phyloP scores from a whole-genome alignment of 1,140 invertebrate species.

The Bacillus rossius region DNA sequence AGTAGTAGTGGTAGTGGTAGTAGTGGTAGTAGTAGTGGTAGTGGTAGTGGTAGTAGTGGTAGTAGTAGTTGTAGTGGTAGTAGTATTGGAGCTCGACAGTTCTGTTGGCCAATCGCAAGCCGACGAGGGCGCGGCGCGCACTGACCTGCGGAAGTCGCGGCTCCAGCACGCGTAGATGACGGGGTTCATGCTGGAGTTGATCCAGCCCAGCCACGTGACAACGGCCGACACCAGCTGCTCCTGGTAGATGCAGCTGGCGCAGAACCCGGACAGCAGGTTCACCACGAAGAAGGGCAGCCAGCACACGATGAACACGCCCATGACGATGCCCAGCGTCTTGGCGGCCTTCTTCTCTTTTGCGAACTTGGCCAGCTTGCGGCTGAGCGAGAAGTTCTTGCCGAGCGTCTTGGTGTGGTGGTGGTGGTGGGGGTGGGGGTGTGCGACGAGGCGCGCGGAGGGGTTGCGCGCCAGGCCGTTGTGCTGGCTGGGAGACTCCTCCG shows the following conservation, averaged over 20 bases:
- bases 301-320: constrained; percentile 98
- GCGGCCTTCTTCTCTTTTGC: constrained; percentile 95
- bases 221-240: constrained; percentile 88
- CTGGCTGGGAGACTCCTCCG: constrained; percentile 51
- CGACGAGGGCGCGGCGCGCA: no score
- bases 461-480: constrained; percentile 65
- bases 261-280: constrained; percentile 88
- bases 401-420: constrained; percentile 46
- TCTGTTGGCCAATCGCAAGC: no score
- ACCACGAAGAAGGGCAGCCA: constrained; percentile 98
- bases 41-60: background rate
- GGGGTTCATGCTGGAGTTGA: constrained; percentile 97
- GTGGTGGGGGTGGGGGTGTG: no score
- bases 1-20: background rate
- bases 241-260: constrained; percentile 78
- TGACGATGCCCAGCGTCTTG: constrained; percentile 89
- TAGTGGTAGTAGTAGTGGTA: background rate
- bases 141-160: constrained; percentile 89
- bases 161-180: constrained; percentile 97
- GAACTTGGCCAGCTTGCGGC: constrained; percentile 85
- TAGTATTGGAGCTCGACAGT: background rate
- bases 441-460: constrained; percentile 46
- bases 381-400: constrained; percentile 82
- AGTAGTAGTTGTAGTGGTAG: background rate
- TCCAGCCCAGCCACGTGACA: constrained; percentile 98